Base-by-base conservation (phyloP, 2,888 invertebrate species). In the Embidobia sp. region DNA sequence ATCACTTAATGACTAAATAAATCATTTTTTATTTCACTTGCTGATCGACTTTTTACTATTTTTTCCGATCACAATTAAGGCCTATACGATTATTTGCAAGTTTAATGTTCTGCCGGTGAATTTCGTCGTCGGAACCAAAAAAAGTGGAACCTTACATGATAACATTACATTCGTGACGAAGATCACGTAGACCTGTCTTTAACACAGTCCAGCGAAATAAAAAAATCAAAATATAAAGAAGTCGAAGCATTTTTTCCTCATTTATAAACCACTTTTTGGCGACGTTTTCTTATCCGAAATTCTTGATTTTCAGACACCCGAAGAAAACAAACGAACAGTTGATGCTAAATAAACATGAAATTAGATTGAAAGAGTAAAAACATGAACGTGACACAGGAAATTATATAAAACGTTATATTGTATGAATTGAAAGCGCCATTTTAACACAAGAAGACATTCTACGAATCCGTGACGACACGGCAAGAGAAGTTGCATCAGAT, bases 401-500 rank as follows among this genome's bases (percentile, higher is more conserved):
- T n/a, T n/a, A n/a, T n/a, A n/a, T n/a, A n/a, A n/a, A n/a, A n/a
- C n/a, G n/a, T n/a, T n/a, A n/a, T n/a, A n/a, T n/a, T n/a, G n/a
- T n/a, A n/a, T n/a, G n/a, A n/a, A 33, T 29, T 15, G 15, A 46
- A 40, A 4, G 13, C 31, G 40, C 33, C 35, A 44, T 57, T 61
- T 72, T 46, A 11, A 27, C 22, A 40, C 27, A 61, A 59, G 66
- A 80, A 73, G 79, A 82, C 63, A 81, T 82, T 81, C 61, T 79
- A 55, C 57, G 80, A 81, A 79, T 75, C 75, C 73, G 72, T 89
- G 88, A 88, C 83, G 89, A 86, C 82, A 89, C 59, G 57, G 48
- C 79, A 72, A 79, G 78, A 79, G 79, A 81, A 85, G 81, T 89
- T 89, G 89, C 89, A 82, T 89, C 89, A 89, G 89, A 89, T 88